Evolutionary conservation across 2,113 vertebrate species (phyloP).

Genomic region (Dinomys branickii): DNA sequence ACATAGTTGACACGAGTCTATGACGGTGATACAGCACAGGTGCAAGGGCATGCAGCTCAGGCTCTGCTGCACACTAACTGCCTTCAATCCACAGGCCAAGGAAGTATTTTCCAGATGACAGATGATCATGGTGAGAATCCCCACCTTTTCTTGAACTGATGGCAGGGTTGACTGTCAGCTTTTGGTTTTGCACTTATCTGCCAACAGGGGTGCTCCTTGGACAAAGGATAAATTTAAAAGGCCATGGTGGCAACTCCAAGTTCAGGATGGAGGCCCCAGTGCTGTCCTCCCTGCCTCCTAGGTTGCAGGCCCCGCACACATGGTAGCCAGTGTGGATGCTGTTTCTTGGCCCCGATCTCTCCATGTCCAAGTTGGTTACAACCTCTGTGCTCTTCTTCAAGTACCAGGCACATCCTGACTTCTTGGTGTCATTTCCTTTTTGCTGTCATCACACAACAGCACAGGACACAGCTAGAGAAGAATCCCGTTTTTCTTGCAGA

Average conservation of each 20-base stretch:
- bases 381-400: neutral
- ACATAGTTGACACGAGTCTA: neutral
- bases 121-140: neutral
- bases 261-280: neutral
- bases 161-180: neutral
- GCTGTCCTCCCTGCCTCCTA: neutral
- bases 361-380: neutral
- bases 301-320: no score
- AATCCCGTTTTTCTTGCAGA: neutral
- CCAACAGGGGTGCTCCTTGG: neutral
- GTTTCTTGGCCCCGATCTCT: neutral
- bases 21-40: neutral
- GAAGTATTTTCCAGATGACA: neutral
- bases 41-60: no score
- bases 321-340: rapidly evolving
- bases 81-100: neutral
- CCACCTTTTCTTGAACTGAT: neutral
- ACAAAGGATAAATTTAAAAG: neutral
- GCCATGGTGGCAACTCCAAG: neutral
- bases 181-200: neutral
- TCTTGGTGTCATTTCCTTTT: neutral
- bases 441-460: neutral
- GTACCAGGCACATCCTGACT: neutral
- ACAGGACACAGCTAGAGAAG: neutral
- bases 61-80: neutral